phyloP scores from a whole-genome alignment of 1,140 invertebrate genomes.

The Matsumurasca onukii region DNA sequence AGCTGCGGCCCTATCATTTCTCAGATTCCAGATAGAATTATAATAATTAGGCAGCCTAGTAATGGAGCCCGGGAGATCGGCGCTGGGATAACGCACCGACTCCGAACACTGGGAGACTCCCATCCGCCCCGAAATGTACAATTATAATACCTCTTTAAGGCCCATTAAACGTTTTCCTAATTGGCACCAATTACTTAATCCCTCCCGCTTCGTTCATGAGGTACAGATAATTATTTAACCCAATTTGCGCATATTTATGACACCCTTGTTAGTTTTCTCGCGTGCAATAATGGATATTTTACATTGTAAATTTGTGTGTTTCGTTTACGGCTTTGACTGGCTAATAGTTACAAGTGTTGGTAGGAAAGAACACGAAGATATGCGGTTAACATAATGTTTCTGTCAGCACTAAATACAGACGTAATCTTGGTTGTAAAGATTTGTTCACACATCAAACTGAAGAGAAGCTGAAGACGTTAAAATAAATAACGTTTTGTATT shows the following conservation, averaged over 20 bases:
- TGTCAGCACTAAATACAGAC: too few relatives aligned
- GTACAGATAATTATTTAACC: constrained; percentile 11
- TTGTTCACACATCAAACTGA: too few relatives aligned
- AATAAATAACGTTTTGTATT: too few relatives aligned
- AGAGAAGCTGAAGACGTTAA: too few relatives aligned
- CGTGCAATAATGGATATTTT: background rate
- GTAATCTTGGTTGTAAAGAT: too few relatives aligned
- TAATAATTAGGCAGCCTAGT: constrained; percentile 18
- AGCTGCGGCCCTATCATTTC: background rate
- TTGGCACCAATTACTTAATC: constrained; percentile 27
- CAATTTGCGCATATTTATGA: constrained; percentile 4
- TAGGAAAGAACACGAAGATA: too few relatives aligned
- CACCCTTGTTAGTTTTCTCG: constrained; percentile 19
- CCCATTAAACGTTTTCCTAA: constrained; percentile 15
- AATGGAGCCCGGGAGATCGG: constrained; percentile 18
- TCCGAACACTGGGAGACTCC: background rate
- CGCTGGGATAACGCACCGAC: background rate
- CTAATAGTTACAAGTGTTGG: too few relatives aligned
- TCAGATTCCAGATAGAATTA: constrained; percentile 23
- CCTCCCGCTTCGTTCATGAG: background rate
- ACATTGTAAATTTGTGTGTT: too few relatives aligned
- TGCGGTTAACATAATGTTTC: too few relatives aligned
- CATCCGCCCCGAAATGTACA: constrained; percentile 12
- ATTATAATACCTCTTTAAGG: constrained; percentile 24
- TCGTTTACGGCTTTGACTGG: too few relatives aligned